A percentile compares a stretch with the other conserved stretches of the same genome.
phyloP scores from a whole-genome alignment of 2,113 vertebrate species.

The Sturnus vulgaris region DNA sequence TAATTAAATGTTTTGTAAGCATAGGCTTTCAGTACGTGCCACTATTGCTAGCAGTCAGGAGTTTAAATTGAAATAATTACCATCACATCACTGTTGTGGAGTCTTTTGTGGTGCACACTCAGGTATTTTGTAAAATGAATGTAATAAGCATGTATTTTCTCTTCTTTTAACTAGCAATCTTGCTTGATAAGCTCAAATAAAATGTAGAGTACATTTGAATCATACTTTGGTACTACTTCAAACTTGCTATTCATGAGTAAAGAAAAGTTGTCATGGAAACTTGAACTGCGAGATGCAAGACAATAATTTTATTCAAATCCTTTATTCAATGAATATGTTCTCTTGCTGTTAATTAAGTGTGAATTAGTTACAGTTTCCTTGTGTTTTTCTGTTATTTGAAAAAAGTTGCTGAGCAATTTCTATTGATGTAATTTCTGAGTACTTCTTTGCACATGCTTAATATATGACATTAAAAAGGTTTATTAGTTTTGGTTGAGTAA shows the following conservation, averaged over 20 bases:
- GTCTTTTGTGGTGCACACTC: background rate
- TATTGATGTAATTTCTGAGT: background rate
- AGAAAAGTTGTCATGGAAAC: constrained; percentile 54
- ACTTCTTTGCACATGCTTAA: background rate
- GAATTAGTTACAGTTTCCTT: background rate
- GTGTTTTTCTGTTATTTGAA: background rate
- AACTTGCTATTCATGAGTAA: background rate
- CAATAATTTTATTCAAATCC: constrained; percentile 20
- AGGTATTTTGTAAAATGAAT: background rate
- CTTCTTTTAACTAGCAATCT: background rate
- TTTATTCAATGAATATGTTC: background rate
- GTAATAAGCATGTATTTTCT: background rate
- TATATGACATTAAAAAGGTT: background rate
- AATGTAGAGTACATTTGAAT: background rate
- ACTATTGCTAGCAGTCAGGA: background rate
- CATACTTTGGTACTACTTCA: constrained; percentile 1
- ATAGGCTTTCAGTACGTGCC: background rate
- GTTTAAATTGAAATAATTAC: background rate
- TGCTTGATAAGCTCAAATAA: constrained; percentile 1
- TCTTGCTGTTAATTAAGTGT: background rate
- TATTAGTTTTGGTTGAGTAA: background rate
- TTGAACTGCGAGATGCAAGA: background rate
- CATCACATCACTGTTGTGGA: background rate
- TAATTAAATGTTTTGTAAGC: background rate
- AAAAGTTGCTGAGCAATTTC: constrained; percentile 2